Evolutionary conservation across 2,797 vertebrate genomes (phyloP).

Genomic region (Allenopithecus nigroviridis): DNA sequence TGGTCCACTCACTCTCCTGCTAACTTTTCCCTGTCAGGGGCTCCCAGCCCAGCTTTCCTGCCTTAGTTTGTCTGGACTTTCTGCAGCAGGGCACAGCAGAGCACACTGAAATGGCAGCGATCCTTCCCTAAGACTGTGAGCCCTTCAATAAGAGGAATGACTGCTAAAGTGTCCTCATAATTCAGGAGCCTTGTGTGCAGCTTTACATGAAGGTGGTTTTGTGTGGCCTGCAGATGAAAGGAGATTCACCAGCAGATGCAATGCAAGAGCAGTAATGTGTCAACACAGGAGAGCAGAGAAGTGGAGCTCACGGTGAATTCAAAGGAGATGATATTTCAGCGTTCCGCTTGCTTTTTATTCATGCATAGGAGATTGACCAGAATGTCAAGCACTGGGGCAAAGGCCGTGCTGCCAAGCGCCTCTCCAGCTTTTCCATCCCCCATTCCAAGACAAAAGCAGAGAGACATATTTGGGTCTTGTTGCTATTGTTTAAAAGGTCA

Average conservation of each 20-base stretch:
- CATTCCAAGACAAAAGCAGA: background rate
- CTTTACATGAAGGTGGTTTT: conserved; percentile 9
- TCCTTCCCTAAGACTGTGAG: background rate
- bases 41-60: background rate
- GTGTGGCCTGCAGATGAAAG: conserved; percentile 65
- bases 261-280: conserved; percentile 73
- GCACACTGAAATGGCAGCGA: background rate
- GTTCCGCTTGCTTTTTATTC: conserved; percentile 54
- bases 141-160: background rate
- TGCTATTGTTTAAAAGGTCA: conserved; percentile 1
- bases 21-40: background rate
- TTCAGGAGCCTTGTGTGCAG: background rate
- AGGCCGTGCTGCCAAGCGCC: background rate
- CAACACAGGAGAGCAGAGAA: conserved; percentile 75
- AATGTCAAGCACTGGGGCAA: background rate
- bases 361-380: conserved; percentile 39
- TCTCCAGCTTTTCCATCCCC: background rate
- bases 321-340: conserved; percentile 70
- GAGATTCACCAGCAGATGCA: conserved; percentile 70
- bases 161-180: background rate
- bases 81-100: background rate
- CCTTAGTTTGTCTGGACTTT: background rate
- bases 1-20: background rate
- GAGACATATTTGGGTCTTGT: background rate
- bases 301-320: conserved; percentile 74